A percentile compares a stretch with the other conserved stretches of the same genome.
Evolutionary conservation across 2,113 vertebrate species (phyloP).

Genomic region (Macrotus californicus): DNA sequence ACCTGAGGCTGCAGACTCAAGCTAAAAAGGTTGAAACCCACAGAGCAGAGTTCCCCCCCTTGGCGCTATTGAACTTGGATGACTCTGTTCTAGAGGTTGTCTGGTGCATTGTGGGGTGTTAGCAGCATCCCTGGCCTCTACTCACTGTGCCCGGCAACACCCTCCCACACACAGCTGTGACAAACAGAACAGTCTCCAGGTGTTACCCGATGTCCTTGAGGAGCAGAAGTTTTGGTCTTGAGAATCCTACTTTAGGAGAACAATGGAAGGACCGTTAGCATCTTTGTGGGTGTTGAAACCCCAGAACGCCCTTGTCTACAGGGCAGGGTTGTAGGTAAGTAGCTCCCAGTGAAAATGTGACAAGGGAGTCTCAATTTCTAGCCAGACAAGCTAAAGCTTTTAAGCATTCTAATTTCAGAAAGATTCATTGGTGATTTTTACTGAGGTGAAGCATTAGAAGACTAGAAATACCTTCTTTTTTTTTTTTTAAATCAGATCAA

Average conservation of each 20-base stretch:
- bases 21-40: background rate
- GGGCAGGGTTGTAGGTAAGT: background rate
- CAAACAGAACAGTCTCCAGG: background rate
- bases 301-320: background rate
- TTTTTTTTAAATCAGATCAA: background rate
- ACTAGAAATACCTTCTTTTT: background rate
- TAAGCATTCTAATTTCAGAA: constrained; percentile 13
- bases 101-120: background rate
- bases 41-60: no score
- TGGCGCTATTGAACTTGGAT: background rate
- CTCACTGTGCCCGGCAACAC: background rate
- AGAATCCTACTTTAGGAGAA: background rate
- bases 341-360: background rate
- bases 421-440: background rate
- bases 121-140: background rate
- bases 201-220: background rate
- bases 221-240: background rate
- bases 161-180: background rate
- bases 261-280: background rate
- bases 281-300: background rate
- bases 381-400: background rate
- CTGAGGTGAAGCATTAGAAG: background rate
- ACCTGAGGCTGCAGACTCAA: background rate
- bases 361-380: background rate
- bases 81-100: background rate